Evolutionary conservation across 2,113 vertebrate species (phyloP), one percentile per base, ranked within the genome.

Genomic region (Calidris pygmaea): DNA sequence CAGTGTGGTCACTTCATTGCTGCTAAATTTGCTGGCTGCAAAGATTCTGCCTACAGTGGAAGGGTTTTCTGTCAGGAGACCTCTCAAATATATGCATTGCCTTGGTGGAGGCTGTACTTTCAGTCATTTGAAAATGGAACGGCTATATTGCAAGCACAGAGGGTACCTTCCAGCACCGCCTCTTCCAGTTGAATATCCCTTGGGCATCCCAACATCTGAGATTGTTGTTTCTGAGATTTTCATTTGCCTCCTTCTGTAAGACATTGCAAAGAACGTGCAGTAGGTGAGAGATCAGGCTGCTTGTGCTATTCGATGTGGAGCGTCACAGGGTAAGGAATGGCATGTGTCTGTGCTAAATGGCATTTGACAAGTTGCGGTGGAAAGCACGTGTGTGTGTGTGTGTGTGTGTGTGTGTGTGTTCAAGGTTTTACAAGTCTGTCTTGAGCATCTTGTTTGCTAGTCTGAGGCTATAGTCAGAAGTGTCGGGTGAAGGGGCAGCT

Each of bases 371-470:
- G 39, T 24, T 52, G 11, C 21, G 78, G 3, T 56, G 56, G 32
- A 76, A 63, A 22, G 48, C 41, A 35, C 12, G 6, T 0, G 0
- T 2, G 3, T 18, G 6, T 15, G 3, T 18, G 6, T 15, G 3
- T 18, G 6, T 15, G 6, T 0, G 0, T 2, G 6, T 0, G 0
- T 2, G 6, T 0, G 0, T 2, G 3, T 18, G 6, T 15, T 39
- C 2, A 1, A 56, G 30, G 24, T 22, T 65, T 77, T 48, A 32
- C 59, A 45, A 9, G 24, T 3, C 22, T 63, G 15, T 13, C 45
- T 34, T 22, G 53, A 92, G 73, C 45, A 71, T 22, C 52, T 53
- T 1, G 0, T 74, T 48, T 76, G 34, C 68, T 24, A 3, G 48
- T n/a, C 56, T 37, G 60, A 87, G 52, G 34, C 56, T 81, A 5